Evolutionary conservation across 30 jellyfish, hydroid and myxozoan genomes (phyloP), one percentile per base, ranked within the genome.

Genomic region (Pelagia noctiluca): DNA sequence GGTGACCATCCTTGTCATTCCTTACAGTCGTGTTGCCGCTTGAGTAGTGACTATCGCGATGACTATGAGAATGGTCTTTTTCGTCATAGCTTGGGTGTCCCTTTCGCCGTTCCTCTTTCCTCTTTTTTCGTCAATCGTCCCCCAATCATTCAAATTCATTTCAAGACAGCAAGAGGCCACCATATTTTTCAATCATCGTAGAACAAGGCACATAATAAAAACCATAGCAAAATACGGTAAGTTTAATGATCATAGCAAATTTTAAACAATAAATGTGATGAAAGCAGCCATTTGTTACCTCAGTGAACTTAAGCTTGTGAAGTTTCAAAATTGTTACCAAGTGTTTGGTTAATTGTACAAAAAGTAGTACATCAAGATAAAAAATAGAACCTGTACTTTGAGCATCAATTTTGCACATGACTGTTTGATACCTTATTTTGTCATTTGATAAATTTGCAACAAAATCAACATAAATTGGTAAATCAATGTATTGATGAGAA

Each of bases 1-100:
- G 98, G 71, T 92, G 98, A 30, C 98, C 98, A 79, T 92, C 98
- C 67, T 87, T 89, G 78, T 92, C 98, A 53, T 92, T 95, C 77
- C 90, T 75, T 54, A 92, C 90, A 57, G 80, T 67, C 46, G 90
- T 32, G 79, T 67, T 47, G 62, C 96, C 63, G 63, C 88, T 46
- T 70, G 75, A 32, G 71, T 76, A 49, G 85, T 54, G 91, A 79
- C 76, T 87, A 67, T 68, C 67, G 71, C 68, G 83, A 36, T 73
- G 73, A 57, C 82, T 53, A 35, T 73, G 88, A 50, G 83, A 35
- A 34, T 79, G 71, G 32, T 38, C 77, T 54, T 88, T 60, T 22
- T 80, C 92, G 61, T 73, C 82, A 81, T 75, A 32, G 63, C 87
- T 72, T 75, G 64, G 87, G 29, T 77, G 91, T 24, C 48, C 80